Evolutionary conservation across 92 coral and sea anemone genomes (phyloP), one percentile per base, ranked within the genome.

Genomic region (Paramuricea clavata): DNA sequence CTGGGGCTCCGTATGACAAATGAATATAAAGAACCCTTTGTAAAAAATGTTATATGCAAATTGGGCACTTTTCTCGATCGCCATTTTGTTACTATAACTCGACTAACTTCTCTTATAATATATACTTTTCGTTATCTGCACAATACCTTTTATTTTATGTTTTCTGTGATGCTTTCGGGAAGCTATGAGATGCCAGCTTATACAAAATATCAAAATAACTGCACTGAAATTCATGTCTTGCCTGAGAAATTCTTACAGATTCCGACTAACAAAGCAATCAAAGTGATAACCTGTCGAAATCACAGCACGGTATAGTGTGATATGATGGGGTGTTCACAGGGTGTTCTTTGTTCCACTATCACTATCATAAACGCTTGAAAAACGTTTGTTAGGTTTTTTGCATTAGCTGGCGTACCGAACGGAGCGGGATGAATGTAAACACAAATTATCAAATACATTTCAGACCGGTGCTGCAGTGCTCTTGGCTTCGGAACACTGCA

Each of bases 131-230:
- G 10, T 4, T 39, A 39, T 39, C 10, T 12, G 17, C 21, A 54
- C 62, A 1, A 10, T 54, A 65, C 72, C 72, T 65, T 65, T 65
- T 26, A 3, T 25, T 65, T 33, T 65, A 28, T 31, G 17, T 33
- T 65, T 65, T 65, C 11, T 65, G 72, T 65, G 72, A 65, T 65
- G 72, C 36, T 65, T 65, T 65, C 22, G 16, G 22, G 72, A 65
- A 65, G 72, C 41, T 2, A 31, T 4, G 39, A 65, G 39, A 33
- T 28, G n/a, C 72, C 21, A 65, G 72, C 72, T 65, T 4, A 65
- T 11, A 12, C 21, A 28, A 65, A 65, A 33, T 33, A 27, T 10
- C 39, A 65, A 65, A 65, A 65, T 13, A 3, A 65, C 2, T 27
- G 35, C 39, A n/a, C 23, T 65, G 15, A 65, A 28, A 27, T 65